Evolutionary conservation across 2,888 invertebrate genomes (phyloP), one percentile per base, ranked within the genome.

Genomic region (Lycocerus yunnanus): DNA sequence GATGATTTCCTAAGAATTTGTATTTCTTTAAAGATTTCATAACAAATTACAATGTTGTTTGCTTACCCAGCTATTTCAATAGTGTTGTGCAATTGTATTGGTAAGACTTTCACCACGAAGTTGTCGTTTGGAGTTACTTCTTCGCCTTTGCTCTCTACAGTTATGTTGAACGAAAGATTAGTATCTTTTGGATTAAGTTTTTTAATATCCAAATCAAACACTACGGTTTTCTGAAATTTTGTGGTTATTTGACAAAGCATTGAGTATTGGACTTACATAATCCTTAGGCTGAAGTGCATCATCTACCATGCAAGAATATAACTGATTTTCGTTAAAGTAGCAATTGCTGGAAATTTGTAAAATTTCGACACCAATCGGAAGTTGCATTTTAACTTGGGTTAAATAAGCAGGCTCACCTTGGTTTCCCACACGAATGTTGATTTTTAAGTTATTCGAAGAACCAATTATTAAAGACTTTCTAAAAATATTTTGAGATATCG

Each of bases 391-490:
- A 2, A 86, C 73, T 63, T 79, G 77, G 8, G 84, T 79, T 58
- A 84, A 76, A 69, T 84, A 86, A 6, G 87, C 87, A 5, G 86
- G 83, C 73, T 88, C 87, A 0, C 84, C 84, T 1, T 74, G 63
- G 78, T 88, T 88, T n/a, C 68, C 71, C 2, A 87, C 76, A 1
- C 70, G 74, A 13, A 86, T 80, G 15, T 73, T 61, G 3, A 75
- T 24, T 15, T 80, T 80, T 69, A 88, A 72, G 11, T 76, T 74
- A 5, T 86, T 61, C 13, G 79, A 78, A 0, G 83, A 79, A 0
- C 87, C 87, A 60, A 86, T 82, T 1, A 85, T 76, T 60, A 84
- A 82, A 15, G 75, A 73, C 11, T 16, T 60, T 59, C 84, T 83
- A 65, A 60, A 80, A 79, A 14, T 6, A 14, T 58, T 18, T 18